These are phyloP conservation scores for Hypselothyrea guttata DNA, from an alignment of 2,888 invertebrate species.

Conservation along the genomic window DNA sequence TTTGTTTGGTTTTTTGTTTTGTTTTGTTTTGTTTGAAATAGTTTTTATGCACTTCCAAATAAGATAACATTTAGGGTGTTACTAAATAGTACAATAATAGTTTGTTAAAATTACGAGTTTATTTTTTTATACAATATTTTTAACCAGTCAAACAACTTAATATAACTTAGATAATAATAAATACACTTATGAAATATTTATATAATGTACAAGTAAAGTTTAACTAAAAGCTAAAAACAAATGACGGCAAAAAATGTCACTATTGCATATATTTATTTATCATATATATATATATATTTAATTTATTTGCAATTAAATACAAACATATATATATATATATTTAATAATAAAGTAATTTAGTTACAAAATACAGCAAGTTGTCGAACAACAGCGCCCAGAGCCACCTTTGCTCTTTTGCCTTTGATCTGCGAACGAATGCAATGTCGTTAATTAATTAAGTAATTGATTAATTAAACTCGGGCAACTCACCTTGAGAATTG, in stretches of 20 bases:
- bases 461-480: too few species aligned
- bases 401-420: conserved; percentile 97
- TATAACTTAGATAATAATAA: neutral
- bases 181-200: conserved; percentile 7
- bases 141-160: conserved; percentile 5
- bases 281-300: conserved; percentile 3
- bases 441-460: too few species aligned
- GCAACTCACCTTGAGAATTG: conserved; percentile 92
- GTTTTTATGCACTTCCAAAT: conserved; percentile 30
- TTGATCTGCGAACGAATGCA: conserved; percentile 87
- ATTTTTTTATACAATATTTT: conserved; percentile 12
- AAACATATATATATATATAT: conserved; percentile 26
- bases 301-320: conserved; percentile 26
- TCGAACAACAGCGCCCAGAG: conserved; percentile 96
- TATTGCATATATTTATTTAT: neutral
- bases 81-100: too few species aligned
- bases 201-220: conserved; percentile 1
- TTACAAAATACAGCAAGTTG: conserved; percentile 97
- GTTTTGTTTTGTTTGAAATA: too few species aligned
- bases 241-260: neutral
- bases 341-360: conserved; percentile 63
- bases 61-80: conserved; percentile 4
- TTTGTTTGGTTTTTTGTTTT: too few species aligned
- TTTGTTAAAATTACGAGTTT: neutral
- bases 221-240: conserved; percentile 5